Evolutionary conservation across 2,797 vertebrate genomes (phyloP).

Genomic region (Ctenochaetus hawaiiensis): DNA sequence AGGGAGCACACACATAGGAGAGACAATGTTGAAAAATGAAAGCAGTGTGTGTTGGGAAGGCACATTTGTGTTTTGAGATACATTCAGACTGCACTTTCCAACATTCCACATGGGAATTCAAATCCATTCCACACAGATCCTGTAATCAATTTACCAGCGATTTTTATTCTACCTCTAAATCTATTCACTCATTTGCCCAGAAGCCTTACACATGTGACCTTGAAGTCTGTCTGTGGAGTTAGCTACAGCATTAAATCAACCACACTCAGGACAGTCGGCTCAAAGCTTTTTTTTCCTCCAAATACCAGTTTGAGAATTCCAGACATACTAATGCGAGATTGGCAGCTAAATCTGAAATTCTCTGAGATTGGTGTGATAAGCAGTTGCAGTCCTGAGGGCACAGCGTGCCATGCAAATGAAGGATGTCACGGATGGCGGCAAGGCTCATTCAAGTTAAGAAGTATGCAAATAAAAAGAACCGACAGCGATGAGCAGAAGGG

Average conservation of each 20-base stretch:
- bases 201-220: slow-evolving; percentile 27
- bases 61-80: not conserved
- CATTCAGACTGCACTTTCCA: not conserved
- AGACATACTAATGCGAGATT: slow-evolving; percentile 15
- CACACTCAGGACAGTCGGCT: slow-evolving; percentile 4
- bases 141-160: slow-evolving; percentile 32
- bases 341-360: slow-evolving; percentile 47
- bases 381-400: slow-evolving; percentile 44
- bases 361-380: slow-evolving; percentile 49
- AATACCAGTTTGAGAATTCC: not conserved
- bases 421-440: slow-evolving; percentile 39
- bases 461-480: slow-evolving; percentile 47
- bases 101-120: slow-evolving; percentile 17
- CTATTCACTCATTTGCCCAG: slow-evolving; percentile 22
- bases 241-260: slow-evolving; percentile 5
- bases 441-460: slow-evolving; percentile 35
- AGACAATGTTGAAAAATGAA: not conserved
- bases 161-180: slow-evolving; percentile 19
- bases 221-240: slow-evolving; percentile 25
- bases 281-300: not conserved
- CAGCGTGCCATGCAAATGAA: slow-evolving; percentile 27
- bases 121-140: slow-evolving; percentile 24
- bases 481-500: slow-evolving; percentile 35
- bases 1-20: not conserved
- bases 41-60: not conserved